Conservation (phyloP, 92 coral and sea anemone genomes). For the Metridium senile region DNA sequence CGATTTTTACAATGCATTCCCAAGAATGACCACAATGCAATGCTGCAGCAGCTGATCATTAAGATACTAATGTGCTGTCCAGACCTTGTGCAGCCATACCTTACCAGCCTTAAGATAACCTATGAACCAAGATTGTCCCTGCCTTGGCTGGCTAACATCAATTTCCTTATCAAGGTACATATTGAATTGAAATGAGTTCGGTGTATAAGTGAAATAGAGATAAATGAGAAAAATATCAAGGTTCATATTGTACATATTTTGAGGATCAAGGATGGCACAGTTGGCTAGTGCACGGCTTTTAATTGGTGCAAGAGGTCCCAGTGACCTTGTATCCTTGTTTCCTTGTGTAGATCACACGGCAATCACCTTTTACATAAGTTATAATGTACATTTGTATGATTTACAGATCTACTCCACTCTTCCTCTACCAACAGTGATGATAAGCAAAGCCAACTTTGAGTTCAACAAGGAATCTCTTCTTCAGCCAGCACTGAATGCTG, state of each 20-base stretch:
- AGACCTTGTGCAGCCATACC: constrained; percentile 74
- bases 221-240: neutral
- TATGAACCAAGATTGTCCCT: constrained; percentile 85
- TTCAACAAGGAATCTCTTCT: constrained; percentile 18
- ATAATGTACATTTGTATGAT: too few species aligned
- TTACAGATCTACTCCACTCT: constrained; percentile 71
- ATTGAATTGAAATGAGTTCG: neutral
- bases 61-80: constrained; percentile 73
- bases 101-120: constrained; percentile 61
- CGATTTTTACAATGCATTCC: constrained; percentile 80
- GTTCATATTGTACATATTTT: too few species aligned
- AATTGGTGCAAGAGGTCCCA: too few species aligned
- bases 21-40: constrained; percentile 46
- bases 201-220: too few species aligned
- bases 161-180: constrained; percentile 69
- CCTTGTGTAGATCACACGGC: too few species aligned
- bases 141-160: constrained; percentile 82
- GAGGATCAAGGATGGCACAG: too few species aligned
- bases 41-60: constrained; percentile 64
- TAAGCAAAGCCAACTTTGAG: constrained; percentile 40
- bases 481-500: constrained; percentile 45
- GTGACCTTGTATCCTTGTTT: too few species aligned
- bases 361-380: too few species aligned
- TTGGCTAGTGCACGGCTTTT: too few species aligned
- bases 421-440: constrained; percentile 63